Conservation (phyloP, 2,113 vertebrate genomes). For the Rhinolophus ferrumequinum region DNA sequence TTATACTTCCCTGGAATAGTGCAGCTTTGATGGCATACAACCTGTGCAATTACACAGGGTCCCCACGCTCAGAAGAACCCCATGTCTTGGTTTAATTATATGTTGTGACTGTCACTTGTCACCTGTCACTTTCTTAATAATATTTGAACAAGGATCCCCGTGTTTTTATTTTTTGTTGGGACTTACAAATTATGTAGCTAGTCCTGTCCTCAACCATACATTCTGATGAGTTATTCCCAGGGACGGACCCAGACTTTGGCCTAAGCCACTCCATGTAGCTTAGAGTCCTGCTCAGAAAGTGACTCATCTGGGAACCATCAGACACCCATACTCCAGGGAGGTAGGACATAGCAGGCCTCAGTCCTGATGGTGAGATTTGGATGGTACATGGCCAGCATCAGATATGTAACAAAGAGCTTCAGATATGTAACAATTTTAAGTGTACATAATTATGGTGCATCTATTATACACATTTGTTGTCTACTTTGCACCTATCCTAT, state of each 20-base stretch:
- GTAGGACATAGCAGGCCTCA: not conserved
- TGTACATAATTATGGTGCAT: not conserved
- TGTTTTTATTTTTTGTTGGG: not conserved
- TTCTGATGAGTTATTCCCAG: not conserved
- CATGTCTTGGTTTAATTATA: not conserved
- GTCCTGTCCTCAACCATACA: not conserved
- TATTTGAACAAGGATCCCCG: not conserved
- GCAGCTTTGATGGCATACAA: not conserved
- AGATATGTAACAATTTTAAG: not conserved
- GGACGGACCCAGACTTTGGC: not conserved
- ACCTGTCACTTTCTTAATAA: not conserved
- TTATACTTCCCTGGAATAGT: not conserved
- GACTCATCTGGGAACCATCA: not conserved
- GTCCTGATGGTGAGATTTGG: not conserved
- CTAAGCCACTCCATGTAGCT: not conserved
- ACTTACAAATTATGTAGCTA: not conserved
- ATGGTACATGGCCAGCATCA: not conserved
- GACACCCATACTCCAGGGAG: not conserved
- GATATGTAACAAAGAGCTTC: conserved; percentile 3
- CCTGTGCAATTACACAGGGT: not conserved
- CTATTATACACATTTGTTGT: not conserved
- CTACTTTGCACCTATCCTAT: not conserved
- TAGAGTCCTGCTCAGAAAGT: not conserved
- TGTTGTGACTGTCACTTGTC: not conserved
- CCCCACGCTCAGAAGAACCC: not conserved